Percentiles rank a stretch among this genome's conserved stretches.
phyloP scores from a whole-genome alignment of 2,797 vertebrate species.

The Menidia menidia region DNA sequence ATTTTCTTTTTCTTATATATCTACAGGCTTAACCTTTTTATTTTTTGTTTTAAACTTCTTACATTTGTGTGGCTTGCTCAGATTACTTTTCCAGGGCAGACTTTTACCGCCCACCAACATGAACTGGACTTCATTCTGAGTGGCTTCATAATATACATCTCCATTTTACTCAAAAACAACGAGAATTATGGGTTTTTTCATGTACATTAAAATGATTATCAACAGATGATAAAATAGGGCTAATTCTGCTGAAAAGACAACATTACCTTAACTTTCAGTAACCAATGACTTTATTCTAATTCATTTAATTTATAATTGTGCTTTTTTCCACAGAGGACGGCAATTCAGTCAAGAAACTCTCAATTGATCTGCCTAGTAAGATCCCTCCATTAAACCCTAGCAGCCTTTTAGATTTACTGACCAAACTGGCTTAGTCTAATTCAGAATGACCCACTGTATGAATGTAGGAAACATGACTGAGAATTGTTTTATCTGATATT shows the following conservation, averaged over 20 bases:
- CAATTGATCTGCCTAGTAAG: conserved; percentile 88
- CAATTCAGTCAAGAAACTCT: conserved; percentile 85
- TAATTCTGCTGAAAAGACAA: conserved; percentile 8
- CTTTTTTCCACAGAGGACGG: conserved; percentile 85
- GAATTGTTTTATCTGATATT: conserved; percentile 57
- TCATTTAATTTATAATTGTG: conserved; percentile 73
- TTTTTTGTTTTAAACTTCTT: too few relatives aligned
- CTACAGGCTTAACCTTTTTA: too few relatives aligned
- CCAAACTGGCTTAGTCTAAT: conserved; percentile 39
- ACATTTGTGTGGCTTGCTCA: too few relatives aligned
- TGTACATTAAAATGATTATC: background rate
- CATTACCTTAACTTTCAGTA: conserved; percentile 6
- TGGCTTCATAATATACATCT: too few relatives aligned
- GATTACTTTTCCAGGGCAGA: too few relatives aligned
- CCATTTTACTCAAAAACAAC: too few relatives aligned
- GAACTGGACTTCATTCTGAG: background rate
- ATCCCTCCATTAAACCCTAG: conserved; percentile 64
- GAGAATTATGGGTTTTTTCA: too few relatives aligned
- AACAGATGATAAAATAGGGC: background rate
- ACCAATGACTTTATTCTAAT: conserved; percentile 36
- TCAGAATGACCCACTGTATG: conserved; percentile 45
- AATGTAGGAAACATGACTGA: conserved; percentile 60
- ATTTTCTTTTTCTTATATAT: too few relatives aligned
- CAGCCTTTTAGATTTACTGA: conserved; percentile 51
- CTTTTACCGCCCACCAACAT: background rate